Evolutionary conservation across 2,113 vertebrate species (phyloP).

Genomic region (Sphaerodactylus townsendi): DNA sequence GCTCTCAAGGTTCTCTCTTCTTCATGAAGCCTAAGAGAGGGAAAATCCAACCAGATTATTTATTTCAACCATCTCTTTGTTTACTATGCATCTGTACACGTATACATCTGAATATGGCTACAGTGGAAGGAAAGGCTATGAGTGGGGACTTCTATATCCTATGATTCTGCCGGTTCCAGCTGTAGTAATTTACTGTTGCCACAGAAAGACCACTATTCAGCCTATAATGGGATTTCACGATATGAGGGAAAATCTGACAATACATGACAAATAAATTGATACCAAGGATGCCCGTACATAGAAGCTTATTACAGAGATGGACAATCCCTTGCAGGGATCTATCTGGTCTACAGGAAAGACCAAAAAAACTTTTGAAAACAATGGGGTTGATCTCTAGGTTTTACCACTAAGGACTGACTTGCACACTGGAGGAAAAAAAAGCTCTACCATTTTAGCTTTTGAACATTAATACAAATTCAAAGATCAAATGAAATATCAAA

Average conservation of each 20-base stretch:
- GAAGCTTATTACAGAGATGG: background rate
- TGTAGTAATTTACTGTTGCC: background rate
- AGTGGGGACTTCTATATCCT: background rate
- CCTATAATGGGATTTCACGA: background rate
- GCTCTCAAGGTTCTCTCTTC: conserved; percentile 90
- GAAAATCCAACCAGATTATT: background rate
- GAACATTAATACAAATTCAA: background rate
- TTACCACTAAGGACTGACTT: background rate
- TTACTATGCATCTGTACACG: background rate
- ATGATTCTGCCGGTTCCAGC: background rate
- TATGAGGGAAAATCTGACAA: background rate
- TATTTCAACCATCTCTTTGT: background rate
- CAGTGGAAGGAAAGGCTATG: background rate
- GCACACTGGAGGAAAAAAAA: background rate
- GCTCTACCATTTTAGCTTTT: background rate
- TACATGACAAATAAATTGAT: background rate
- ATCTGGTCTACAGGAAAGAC: background rate
- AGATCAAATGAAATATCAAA: background rate
- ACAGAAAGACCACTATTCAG: background rate
- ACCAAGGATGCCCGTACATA: background rate
- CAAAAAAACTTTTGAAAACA: background rate
- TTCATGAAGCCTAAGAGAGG: conserved; percentile 87
- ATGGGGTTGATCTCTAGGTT: background rate
- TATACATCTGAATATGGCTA: background rate
- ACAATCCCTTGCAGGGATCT: background rate